Evolutionary conservation across 2,888 invertebrate genomes (phyloP), one percentile per base, ranked within the genome.

Genomic region (Polymixis lichenea): DNA sequence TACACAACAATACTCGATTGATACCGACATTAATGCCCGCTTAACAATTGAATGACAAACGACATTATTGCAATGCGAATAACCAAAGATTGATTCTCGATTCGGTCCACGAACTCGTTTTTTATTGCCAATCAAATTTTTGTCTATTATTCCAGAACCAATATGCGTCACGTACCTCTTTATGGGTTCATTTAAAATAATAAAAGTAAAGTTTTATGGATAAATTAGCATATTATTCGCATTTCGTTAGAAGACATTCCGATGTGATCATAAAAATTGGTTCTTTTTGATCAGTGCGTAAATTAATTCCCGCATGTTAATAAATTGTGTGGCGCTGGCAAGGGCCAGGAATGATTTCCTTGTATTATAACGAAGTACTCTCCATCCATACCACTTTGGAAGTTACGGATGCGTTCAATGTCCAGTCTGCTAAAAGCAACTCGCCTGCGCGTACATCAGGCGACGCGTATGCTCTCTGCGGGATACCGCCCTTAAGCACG

Each of bases 401-500:
- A 90, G 90, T 85, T 90, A 94, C 93, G 91, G 93, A 90, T 90
- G 92, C 93, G 91, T 92, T 89, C 88, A 86, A 87, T 90, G 92
- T 91, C 94, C 95, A 95, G 95, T 95, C 92, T 92, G 91, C 90
- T 92, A 89, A 93, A 93, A 93, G 94, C 95, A 93, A 89, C 93
- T 92, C 92, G 90, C 91, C 87, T 90, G 92, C 89, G 86, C 92
- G 91, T 91, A 92, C 93, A 90, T 88, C 89, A 92, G 90, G 88
- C 91, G 82, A 89, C 89, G 90, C 88, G 91, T 90, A 90, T 89
- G 90, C 89, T 85, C 86, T 83, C 85, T 25, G 71, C 86, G 87
- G 85, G 84, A 88, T 82, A 83, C 78, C 82, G 90, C 91, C 92
- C 91, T 91, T 89, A 86, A 85, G 76, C 84, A 87, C 89, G 88